Evolutionary conservation across 1,140 invertebrate genomes (phyloP), one percentile per base, ranked within the genome.

Genomic region (Hyposmocoma kahamanoa): DNA sequence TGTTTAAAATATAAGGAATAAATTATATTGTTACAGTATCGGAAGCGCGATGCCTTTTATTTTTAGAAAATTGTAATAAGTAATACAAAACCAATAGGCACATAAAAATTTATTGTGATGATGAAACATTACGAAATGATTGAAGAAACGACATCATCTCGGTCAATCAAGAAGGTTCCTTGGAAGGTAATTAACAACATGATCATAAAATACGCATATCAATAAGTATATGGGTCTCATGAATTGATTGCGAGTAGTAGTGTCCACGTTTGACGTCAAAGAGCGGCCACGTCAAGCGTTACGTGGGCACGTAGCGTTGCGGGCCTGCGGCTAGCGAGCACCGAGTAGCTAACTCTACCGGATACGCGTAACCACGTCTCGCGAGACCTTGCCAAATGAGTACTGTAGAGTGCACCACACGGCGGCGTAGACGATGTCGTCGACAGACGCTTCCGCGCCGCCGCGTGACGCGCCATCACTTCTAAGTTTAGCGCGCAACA

Each of bases 391-490:
- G 61, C 53, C 61, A 63, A 59, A 56, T 63, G 30, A 46, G 49
- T 51, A 49, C 41, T 62, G 55, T 51, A 46, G 34, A 30, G 39
- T 47, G 53, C 47, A 53, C 44, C 47, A 17, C 36, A 28, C 38
- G 22, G 42, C 45, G 22, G 42, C 34, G 32, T 32, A 56, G 62
- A 57, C 59, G 32, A 1, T 2, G 48, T 43, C 50, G 67, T 11
- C 49, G 73, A 81, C 73, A 63, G 69, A 80, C 62, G 58, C 67
- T 73, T 82, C 74, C 76, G 70, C 53, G 34, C 42, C 56, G 49
- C 48, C 52, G 39, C 52, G 56, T 64, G 53, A 66, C 62, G 59
- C 62, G 38, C 52, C 59, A 46, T 65, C 67, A 68, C 53, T 63
- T 72, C 73, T 77, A 77, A 72, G 77, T 73, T 75, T 75, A 74